These are phyloP conservation scores for Phalera bucephala DNA, from an alignment of 2,888 invertebrate species.

Conservation along the genomic window DNA sequence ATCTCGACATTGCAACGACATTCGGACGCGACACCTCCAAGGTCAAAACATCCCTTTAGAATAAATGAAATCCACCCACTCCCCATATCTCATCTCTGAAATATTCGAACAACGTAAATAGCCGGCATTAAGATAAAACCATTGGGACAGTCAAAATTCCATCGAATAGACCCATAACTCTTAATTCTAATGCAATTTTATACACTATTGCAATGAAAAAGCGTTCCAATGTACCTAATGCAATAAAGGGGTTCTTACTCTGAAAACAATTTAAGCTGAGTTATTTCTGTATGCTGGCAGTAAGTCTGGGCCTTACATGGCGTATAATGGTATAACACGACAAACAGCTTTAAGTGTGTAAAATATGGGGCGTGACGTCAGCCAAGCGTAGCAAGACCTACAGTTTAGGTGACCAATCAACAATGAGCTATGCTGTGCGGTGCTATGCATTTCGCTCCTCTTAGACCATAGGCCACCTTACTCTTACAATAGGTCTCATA, in stretches of 20 bases:
- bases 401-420: too few species aligned
- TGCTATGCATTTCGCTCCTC: too few species aligned
- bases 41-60: slow-evolving; percentile 14
- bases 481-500: too few species aligned
- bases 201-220: slow-evolving; percentile 59
- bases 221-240: slow-evolving; percentile 63
- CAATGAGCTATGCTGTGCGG: too few species aligned
- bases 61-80: slow-evolving; percentile 26
- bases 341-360: slow-evolving; percentile 82
- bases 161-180: slow-evolving; percentile 51
- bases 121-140: slow-evolving; percentile 51
- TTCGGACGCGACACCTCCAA: slow-evolving; percentile 16
- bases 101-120: slow-evolving; percentile 47
- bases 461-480: too few species aligned
- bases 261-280: slow-evolving; percentile 77
- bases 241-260: slow-evolving; percentile 63
- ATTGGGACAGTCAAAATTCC: slow-evolving; percentile 33
- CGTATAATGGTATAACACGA: slow-evolving; percentile 82
- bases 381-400: slow-evolving; percentile 65
- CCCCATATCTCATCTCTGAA: slow-evolving; percentile 43
- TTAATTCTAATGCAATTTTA: slow-evolving; percentile 56
- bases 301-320: slow-evolving; percentile 78
- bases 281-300: slow-evolving; percentile 70
- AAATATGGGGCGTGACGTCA: slow-evolving; percentile 77
- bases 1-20: slow-evolving; percentile 17